Conservation (phyloP, 2,113 vertebrate species). For the Seriola quinqueradiata region DNA sequence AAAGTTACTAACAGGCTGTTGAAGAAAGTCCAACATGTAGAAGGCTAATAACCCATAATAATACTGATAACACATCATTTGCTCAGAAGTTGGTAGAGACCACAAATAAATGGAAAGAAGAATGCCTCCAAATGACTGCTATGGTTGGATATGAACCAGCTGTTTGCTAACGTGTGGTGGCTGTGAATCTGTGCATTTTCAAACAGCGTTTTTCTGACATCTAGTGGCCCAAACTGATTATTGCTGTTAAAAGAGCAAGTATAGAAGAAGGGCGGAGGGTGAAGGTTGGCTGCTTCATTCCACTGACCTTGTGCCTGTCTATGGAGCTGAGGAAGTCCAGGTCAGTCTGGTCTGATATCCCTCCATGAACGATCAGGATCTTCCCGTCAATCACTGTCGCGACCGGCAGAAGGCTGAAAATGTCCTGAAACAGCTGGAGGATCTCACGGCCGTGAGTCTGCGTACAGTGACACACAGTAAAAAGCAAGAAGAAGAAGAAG, state of each 20-base stretch:
- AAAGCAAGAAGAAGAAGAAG: too few relatives aligned
- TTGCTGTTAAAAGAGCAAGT: neutral
- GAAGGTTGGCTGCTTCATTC: neutral
- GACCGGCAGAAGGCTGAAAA: constrained; percentile 94
- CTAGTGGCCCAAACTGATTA: neutral
- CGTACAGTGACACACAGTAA: neutral
- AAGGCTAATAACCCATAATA: too few relatives aligned
- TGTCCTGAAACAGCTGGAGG: constrained; percentile 88
- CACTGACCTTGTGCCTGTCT: constrained; percentile 91
- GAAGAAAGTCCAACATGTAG: neutral
- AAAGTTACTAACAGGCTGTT: too few relatives aligned
- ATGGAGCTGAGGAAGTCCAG: constrained; percentile 88
- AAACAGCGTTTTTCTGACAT: neutral
- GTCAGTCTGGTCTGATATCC: constrained; percentile 94
- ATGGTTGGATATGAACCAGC: too few relatives aligned
- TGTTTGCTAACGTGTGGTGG: too few relatives aligned
- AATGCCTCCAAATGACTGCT: too few relatives aligned
- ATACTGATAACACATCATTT: too few relatives aligned
- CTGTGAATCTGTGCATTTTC: too few relatives aligned
- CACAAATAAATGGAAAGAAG: too few relatives aligned
- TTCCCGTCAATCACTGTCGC: constrained; percentile 93
- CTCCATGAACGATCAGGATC: constrained; percentile 94
- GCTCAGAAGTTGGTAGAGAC: too few relatives aligned
- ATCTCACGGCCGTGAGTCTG: constrained; percentile 90
- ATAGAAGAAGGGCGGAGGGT: neutral